Evolutionary conservation across 2,113 vertebrate genomes (phyloP).

Genomic region (Accipiter virgatus): DNA sequence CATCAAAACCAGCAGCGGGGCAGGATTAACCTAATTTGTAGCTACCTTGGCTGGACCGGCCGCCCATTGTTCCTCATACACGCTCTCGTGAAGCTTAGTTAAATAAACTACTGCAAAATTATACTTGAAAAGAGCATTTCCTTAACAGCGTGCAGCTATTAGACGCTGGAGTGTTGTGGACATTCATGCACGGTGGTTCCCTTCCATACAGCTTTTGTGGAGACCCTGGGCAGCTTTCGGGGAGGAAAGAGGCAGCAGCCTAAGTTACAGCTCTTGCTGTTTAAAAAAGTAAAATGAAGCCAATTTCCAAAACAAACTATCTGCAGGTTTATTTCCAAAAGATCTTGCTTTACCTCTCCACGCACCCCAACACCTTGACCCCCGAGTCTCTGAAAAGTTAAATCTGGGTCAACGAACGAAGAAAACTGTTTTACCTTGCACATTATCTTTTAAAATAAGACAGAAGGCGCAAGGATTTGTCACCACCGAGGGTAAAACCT

Average conservation of each 20-base stretch:
- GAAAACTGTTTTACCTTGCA: background rate
- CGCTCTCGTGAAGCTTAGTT: fast-evolving
- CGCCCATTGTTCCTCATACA: background rate
- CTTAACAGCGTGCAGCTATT: background rate
- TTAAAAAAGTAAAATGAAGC: background rate
- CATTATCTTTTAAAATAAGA: background rate
- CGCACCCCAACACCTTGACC: background rate
- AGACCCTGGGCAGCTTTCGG: background rate
- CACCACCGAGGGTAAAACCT: background rate
- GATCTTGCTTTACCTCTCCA: background rate
- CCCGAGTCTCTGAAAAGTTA: background rate
- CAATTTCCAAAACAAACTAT: background rate
- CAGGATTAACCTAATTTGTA: background rate
- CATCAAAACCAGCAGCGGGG: background rate
- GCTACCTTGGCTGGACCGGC: background rate
- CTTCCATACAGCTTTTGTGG: background rate
- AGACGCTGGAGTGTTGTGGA: background rate
- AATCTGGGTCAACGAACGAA: background rate
- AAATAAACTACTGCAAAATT: background rate
- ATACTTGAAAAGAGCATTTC: background rate
- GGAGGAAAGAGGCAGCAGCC: background rate
- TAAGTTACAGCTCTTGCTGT: background rate
- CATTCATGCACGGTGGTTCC: fast-evolving
- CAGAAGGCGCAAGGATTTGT: background rate
- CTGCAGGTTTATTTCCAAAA: background rate